phyloP scores from a whole-genome alignment of 35 echinoderm and acorn worm genomes.

The Ptychodera flava region DNA sequence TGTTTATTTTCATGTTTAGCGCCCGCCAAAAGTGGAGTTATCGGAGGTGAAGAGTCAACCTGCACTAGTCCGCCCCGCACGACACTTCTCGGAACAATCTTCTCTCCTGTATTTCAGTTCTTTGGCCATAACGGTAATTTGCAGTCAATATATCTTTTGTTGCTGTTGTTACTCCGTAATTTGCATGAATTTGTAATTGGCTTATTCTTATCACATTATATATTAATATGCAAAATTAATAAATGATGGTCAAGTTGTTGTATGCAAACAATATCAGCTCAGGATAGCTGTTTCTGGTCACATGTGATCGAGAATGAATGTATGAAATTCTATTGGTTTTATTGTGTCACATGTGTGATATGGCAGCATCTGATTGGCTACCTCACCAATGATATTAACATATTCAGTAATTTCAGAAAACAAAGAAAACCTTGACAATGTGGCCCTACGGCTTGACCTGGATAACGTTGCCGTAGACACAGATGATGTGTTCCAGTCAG shows the following conservation, averaged over 20 bases:
- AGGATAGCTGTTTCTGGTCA: neutral
- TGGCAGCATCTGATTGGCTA: no score
- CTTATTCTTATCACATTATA: neutral
- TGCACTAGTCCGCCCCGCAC: slow-evolving; percentile 53
- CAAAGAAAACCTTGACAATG: slow-evolving; percentile 57
- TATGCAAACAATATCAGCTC: neutral
- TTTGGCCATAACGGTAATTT: slow-evolving; percentile 46
- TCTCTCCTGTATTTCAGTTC: slow-evolving; percentile 89
- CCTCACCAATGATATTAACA: no score
- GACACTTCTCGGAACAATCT: slow-evolving; percentile 69
- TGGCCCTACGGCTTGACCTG: slow-evolving; percentile 36
- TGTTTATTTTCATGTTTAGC: no score
- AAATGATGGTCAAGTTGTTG: neutral
- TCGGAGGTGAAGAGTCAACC: no score
- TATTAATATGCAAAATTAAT: neutral
- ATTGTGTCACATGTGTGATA: no score
- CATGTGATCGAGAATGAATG: neutral
- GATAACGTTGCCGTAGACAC: slow-evolving; percentile 28
- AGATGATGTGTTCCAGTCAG: slow-evolving; percentile 31
- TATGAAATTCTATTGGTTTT: no score
- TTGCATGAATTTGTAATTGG: neutral
- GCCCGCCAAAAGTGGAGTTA: no score
- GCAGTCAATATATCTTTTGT: neutral
- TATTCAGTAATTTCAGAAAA: slow-evolving; percentile 43
- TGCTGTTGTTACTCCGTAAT: neutral